Evolutionary conservation across 2,888 invertebrate species (phyloP), one percentile per base, ranked within the genome.

Genomic region (Neoaliturus tenellus): DNA sequence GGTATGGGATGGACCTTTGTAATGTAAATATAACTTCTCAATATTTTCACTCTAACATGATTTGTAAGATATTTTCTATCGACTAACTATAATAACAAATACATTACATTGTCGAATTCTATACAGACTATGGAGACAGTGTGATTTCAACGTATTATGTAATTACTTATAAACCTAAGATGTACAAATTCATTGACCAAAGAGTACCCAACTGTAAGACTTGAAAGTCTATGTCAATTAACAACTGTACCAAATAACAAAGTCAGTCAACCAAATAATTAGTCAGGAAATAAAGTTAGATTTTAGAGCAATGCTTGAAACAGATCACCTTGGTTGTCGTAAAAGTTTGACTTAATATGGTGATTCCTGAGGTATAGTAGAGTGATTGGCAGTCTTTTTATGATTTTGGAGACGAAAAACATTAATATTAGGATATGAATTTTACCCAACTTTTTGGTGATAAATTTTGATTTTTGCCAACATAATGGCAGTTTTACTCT

Each of bases 171-270:
- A 39, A 33, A 35, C 35, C 35, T 75, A 75, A 14, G 28, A 35
- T 78, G 78, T 78, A 78, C 55, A 78, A 78, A 78, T 51, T 8
- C 25, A 33, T 58, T 78, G 78, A 78, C 78, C 78, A 78, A 78
- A 78, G 78, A 78, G n/a, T 20, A n/a, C 17, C 78, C 48, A 78
- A 78, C 78, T 78, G 23, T 55, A 78, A 78, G 78, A 78, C 78
- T 78, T 55, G 51, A 35, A 48, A 55, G 78, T 78, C 78, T 78
- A 78, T 55, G 78, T 78, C 78, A 78, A 78, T 78, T 78, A 78
- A 28, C 35, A 62, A 62, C 28, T 62, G 12, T 28, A 28, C 28
- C 62, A 25, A 62, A 62, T 28, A 28, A 25, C 8, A 28, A 17
- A 62, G 28, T 62, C 62, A 62, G 62, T 62, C 62, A 62, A 62